Conservation (phyloP, 2,888 invertebrate species). For the Lissocephala sabroskyi region DNA sequence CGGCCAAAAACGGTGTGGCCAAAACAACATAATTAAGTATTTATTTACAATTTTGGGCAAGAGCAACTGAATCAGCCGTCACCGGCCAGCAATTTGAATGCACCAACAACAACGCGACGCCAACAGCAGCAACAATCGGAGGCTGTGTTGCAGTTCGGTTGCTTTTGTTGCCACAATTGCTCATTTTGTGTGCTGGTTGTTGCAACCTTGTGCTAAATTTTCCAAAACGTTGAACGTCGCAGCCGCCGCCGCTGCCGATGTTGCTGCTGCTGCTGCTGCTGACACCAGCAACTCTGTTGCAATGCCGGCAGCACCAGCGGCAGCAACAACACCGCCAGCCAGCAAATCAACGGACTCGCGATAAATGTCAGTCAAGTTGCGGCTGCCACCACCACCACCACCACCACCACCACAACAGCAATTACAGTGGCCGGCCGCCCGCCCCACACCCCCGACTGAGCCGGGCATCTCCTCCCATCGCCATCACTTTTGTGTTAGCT, state of each 20-base stretch:
- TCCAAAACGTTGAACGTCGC: slow-evolving; percentile 60
- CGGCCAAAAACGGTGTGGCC: slow-evolving; percentile 47
- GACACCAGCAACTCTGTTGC: slow-evolving; percentile 30
- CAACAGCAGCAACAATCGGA: slow-evolving; percentile 38
- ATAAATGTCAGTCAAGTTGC: slow-evolving; percentile 58
- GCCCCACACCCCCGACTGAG: no score
- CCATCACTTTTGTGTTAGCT: slow-evolving; percentile 20
- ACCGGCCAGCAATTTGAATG: slow-evolving; percentile 24
- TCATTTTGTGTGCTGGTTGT: slow-evolving; percentile 50
- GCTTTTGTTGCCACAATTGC: slow-evolving; percentile 59
- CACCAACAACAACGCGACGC: slow-evolving; percentile 14
- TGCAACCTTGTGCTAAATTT: slow-evolving; percentile 66
- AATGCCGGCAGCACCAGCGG: slow-evolving; percentile 26
- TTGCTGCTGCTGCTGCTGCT: slow-evolving; percentile 5
- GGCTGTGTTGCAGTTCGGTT: slow-evolving; percentile 32
- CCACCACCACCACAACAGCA: not conserved
- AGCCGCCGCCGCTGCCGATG: slow-evolving; percentile 9
- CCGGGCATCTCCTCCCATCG: not conserved
- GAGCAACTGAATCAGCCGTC: slow-evolving; percentile 37
- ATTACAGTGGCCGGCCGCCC: not conserved
- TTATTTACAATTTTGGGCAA: slow-evolving; percentile 65
- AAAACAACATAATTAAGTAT: slow-evolving; percentile 64
- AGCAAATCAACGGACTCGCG: no score
- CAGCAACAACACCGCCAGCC: slow-evolving; percentile 24
- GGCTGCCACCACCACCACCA: slow-evolving; percentile 23